Evolutionary conservation across 2,113 vertebrate genomes (phyloP), one percentile per base, ranked within the genome.

Genomic region (Fulica atra): DNA sequence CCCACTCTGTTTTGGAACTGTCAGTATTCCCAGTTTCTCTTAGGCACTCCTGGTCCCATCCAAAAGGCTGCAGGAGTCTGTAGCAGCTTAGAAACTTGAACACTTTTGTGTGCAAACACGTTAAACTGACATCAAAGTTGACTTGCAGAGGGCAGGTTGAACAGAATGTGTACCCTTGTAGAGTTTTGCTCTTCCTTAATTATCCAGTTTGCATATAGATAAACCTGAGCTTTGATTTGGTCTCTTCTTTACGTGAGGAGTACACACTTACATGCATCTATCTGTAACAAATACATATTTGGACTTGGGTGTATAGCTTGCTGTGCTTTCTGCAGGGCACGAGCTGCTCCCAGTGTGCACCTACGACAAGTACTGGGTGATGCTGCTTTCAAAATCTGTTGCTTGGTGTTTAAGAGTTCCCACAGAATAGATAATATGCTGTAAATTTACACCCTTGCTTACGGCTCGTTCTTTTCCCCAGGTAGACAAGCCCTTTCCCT

Each of bases 401-500:
- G 59, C 25, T 8, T 50, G 53, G 35, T 57, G 56, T 71, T 89
- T 54, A 83, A 23, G 65, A 76, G 91, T 95, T 95, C 53, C 86
- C 95, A 95, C 91, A 80, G 81, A 87, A 65, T 3, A 87, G 87
- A 65, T 95, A 74, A 83, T 53, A 24, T 2, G 12, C 50, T 92
- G 44, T 79, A 48, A 61, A 85, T 48, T 54, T 76, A 85, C 91
- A 85, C 63, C 89, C 83, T 74, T 73, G 91, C 77, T 95, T 84
- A 57, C 2, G 0, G 87, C 94, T 85, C 0, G 2, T 81, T 91
- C 78, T 93, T 93, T 71, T 95, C 61, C 81, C 68, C 65, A 16
- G 18, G 35, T 46, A 79, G 86, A 57, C 86, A 84, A 96, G 86
- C 86, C 61, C 88, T 95, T 72, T 88, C 89, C 92, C 77, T 96